Percentiles rank a stretch among this genome's conserved stretches.
Evolutionary conservation across 2,797 vertebrate genomes (phyloP).

Genomic region (Calcarius lapponicus): DNA sequence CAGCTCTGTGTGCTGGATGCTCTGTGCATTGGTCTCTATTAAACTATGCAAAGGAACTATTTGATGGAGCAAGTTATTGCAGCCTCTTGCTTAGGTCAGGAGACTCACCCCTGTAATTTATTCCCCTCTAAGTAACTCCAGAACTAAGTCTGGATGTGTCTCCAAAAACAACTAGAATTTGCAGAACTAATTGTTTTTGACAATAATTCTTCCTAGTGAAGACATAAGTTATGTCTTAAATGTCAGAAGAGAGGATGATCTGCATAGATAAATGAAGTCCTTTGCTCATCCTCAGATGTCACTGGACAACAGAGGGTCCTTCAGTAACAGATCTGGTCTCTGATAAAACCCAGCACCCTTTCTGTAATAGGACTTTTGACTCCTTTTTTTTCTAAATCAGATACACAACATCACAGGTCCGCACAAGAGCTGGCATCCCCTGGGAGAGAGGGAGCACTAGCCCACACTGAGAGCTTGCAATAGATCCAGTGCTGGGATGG

Average conservation of each 20-base stretch:
- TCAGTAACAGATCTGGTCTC: not conserved
- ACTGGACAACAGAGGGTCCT: not conserved
- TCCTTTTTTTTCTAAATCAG: not conserved
- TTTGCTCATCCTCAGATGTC: not conserved
- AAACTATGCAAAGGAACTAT: not conserved
- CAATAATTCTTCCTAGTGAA: conserved; percentile 1
- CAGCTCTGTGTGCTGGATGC: accelerated
- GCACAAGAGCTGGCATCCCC: not conserved
- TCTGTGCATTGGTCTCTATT: not conserved
- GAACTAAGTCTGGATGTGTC: not conserved
- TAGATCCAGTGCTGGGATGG: not conserved
- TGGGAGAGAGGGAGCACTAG: not conserved
- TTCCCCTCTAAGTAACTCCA: not conserved
- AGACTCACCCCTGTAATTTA: not conserved
- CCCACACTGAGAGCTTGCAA: not conserved
- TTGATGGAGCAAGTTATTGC: not conserved
- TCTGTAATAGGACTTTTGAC: not conserved
- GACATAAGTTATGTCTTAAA: conserved; percentile 11
- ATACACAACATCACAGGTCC: not conserved
- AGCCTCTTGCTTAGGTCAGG: not conserved
- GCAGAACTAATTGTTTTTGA: conserved; percentile 29
- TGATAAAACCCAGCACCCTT: not conserved
- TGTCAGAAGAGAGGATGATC: not conserved
- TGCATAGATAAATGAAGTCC: not conserved
- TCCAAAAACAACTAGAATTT: not conserved